Conservation (phyloP, 2,113 vertebrate genomes). For the Brachirus orientalis region DNA sequence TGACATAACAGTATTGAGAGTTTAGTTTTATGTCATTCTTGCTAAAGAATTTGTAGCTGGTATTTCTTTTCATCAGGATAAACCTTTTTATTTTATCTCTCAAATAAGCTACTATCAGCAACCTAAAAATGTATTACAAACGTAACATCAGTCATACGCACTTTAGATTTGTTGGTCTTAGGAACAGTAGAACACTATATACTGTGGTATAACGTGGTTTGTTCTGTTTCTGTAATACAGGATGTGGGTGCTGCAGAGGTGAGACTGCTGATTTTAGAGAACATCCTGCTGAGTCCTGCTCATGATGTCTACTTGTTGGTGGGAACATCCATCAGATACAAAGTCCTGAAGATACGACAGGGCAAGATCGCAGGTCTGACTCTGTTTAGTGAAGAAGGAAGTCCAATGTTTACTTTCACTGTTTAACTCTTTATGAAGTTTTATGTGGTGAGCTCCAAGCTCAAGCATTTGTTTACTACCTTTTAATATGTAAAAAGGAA, state of each 20-base stretch:
- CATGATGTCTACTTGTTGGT: constrained; percentile 91
- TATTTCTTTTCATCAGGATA: not conserved
- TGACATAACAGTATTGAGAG: not conserved
- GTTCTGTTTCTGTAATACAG: constrained; percentile 73
- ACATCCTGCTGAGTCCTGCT: constrained; percentile 92
- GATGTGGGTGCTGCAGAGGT: constrained; percentile 93
- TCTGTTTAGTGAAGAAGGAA: not conserved
- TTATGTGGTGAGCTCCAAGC: not conserved
- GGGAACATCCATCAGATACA: constrained; percentile 90
- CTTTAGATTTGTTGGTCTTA: not conserved
- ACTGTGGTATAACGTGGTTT: constrained; percentile 7
- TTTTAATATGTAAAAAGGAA: not conserved
- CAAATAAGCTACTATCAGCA: not conserved
- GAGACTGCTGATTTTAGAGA: constrained; percentile 94
- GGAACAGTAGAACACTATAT: not conserved
- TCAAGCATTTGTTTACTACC: not conserved
- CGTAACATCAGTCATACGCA: not conserved
- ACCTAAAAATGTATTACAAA: not conserved
- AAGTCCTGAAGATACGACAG: constrained; percentile 94
- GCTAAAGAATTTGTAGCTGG: not conserved
- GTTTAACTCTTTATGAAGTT: not conserved
- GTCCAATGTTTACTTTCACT: not conserved
- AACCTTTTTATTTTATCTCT: not conserved
- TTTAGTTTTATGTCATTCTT: constrained; percentile 2
- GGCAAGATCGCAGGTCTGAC: constrained; percentile 91